Evolutionary conservation across 1,140 invertebrate genomes (phyloP).

Genomic region (Yoshiicerus persimilis): DNA sequence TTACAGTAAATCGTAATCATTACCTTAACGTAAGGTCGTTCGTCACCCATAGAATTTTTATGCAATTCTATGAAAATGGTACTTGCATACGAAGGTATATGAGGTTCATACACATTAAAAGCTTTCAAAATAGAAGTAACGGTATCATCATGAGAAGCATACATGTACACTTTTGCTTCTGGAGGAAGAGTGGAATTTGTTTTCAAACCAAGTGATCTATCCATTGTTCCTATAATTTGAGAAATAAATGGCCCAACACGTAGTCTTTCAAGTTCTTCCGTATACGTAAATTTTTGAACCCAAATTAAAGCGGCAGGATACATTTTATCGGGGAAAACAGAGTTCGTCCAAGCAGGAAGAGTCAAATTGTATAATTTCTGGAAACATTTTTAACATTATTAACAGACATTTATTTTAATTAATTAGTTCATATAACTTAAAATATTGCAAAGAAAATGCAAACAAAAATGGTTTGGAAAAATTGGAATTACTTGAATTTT

Average conservation of each 20-base stretch:
- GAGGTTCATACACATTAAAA: constrained; percentile 53
- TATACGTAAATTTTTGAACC: constrained; percentile 70
- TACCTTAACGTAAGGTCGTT: background rate
- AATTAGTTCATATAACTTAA: background rate
- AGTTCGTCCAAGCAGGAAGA: constrained; percentile 70
- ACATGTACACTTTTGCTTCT: constrained; percentile 50
- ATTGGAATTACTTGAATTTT: constrained; percentile 62
- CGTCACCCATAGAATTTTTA: background rate
- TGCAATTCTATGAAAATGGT: constrained; percentile 30
- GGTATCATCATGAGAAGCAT: constrained; percentile 56
- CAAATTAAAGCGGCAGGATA: constrained; percentile 45
- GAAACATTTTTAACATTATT: too few relatives aligned
- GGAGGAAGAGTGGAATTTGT: background rate
- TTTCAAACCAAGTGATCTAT: constrained; percentile 11
- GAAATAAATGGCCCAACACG: constrained; percentile 62
- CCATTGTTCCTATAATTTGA: constrained; percentile 50
- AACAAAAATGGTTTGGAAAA: background rate
- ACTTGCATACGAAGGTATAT: constrained; percentile 50
- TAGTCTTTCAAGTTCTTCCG: constrained; percentile 67
- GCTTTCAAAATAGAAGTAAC: constrained; percentile 54
- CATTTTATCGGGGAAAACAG: constrained; percentile 56
- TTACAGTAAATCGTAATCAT: background rate
- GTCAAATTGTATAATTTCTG: constrained; percentile 65
- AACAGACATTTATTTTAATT: too few relatives aligned
- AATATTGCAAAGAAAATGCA: background rate